These are phyloP conservation scores for Synchiropus splendidus DNA, from an alignment of 2,113 vertebrate genomes.

Conservation along the genomic window DNA sequence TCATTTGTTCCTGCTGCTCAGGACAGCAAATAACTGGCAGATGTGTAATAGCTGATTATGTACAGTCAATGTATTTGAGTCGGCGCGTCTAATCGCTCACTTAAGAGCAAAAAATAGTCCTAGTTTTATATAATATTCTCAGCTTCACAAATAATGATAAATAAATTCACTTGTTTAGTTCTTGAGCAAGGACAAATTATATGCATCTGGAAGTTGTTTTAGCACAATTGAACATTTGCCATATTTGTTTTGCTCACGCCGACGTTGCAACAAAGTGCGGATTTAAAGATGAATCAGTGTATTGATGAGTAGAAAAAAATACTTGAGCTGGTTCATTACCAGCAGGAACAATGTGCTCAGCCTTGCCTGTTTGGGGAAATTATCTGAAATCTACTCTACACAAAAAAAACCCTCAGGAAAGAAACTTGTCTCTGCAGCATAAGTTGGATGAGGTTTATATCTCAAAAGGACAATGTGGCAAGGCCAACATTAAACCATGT, in stretches of 20 bases:
- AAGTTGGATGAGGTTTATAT: constrained; percentile 64
- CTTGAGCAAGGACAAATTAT: no score
- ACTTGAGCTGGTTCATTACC: constrained; percentile 47
- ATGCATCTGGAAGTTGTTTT: no score
- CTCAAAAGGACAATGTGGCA: constrained; percentile 65
- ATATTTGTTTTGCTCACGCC: no score
- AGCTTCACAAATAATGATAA: no score
- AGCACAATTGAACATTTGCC: no score
- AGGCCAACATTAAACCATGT: constrained; percentile 64
- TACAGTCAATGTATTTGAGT: no score
- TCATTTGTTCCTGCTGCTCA: constrained; percentile 21
- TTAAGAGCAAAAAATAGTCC: no score
- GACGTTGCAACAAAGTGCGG: no score
- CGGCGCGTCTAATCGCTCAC: no score
- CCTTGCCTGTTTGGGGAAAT: constrained; percentile 30
- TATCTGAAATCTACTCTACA: constrained; percentile 56
- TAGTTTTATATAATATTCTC: no score
- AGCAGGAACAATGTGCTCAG: constrained; percentile 43
- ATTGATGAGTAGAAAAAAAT: constrained; percentile 25
- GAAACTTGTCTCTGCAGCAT: constrained; percentile 59
- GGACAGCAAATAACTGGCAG: constrained; percentile 12
- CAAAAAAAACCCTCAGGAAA: constrained; percentile 58
- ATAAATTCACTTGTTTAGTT: no score
- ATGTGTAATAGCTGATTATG: not conserved
- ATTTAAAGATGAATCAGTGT: constrained; percentile 29